Base-by-base conservation (phyloP, 2,888 invertebrate genomes). In the Mesorhabditis belari region DNA sequence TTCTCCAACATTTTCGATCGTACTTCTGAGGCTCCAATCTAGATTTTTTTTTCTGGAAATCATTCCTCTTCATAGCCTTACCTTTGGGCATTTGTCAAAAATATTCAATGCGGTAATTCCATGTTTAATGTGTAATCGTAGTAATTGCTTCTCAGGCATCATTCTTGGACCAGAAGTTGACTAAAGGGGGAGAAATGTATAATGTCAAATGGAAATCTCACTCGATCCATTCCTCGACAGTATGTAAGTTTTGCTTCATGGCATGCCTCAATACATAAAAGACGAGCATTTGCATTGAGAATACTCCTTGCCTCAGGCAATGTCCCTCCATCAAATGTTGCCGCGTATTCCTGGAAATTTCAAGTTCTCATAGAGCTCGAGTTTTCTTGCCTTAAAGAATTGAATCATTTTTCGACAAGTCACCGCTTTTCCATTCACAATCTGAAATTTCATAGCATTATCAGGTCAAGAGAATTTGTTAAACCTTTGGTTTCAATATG, bases 391-490 rank as follows among this genome's bases (percentile, higher is more conserved):
- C 58, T 72, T 69, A 59, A 78, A 71, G 58, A 74, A 75, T 55
- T 79, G 77, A 5, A 79, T 70, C 69, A 79, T 67, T 54, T 77
- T 77, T 28, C 74, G 68, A 55, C 75, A 75, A 12, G 79, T 78
- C 23, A 79, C 71, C 26, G 72, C 64, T 54, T 72, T 76, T 3
- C 79, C 79, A 52, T 79, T 79, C 49, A 79, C 69, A 9, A 71
- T 61, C 62, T 35, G 44, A 9, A 35, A 74, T 71, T 35, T 35
- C n/a, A 35, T 17, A 1, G 44, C 12, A 35, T n/a, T n/a, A 35
- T 35, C n/a, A n/a, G n/a, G n/a, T 35, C 12, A 35, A 35, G 44
- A 17, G 12, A 9, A n/a, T 17, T 35, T 35, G 12, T 35, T n/a
- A 17, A 9, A 35, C 44, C 44, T 73, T 73, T 4, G 77, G 74